Percentiles rank a stretch among this genome's conserved stretches.
These are phyloP conservation scores for Sinohyriopsis cumingii DNA, from an alignment of 2,888 invertebrate genomes.

Conservation along the genomic window DNA sequence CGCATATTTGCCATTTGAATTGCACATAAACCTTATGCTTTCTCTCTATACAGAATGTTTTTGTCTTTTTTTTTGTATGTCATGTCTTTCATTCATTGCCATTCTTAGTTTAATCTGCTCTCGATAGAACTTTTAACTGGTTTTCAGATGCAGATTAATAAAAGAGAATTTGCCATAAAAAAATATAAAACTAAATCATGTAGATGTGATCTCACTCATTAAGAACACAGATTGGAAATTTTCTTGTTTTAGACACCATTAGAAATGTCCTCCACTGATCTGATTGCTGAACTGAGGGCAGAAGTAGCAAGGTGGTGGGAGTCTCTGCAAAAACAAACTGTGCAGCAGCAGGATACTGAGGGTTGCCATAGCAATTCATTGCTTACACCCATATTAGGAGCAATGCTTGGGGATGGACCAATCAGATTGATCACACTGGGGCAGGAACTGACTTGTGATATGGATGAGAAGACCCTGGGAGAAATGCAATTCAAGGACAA, in stretches of 20 bases:
- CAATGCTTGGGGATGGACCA: constrained; percentile 86
- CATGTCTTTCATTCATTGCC: too few species aligned
- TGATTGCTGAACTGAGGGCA: constrained; percentile 91
- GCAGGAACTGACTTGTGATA: constrained; percentile 92
- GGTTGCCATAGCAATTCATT: constrained; percentile 49
- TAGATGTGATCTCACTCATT: too few species aligned
- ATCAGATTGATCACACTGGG: constrained; percentile 91
- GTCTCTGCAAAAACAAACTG: constrained; percentile 65
- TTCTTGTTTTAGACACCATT: constrained; percentile 77
- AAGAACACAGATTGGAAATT: not conserved
- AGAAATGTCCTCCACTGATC: constrained; percentile 87
- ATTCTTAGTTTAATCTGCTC: too few species aligned
- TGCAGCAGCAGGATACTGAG: constrained; percentile 55
- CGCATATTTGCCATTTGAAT: too few species aligned
- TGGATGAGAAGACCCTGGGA: constrained; percentile 90
- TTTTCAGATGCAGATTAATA: too few species aligned
- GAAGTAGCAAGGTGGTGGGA: constrained; percentile 98
- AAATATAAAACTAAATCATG: too few species aligned
- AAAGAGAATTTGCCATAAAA: too few species aligned
- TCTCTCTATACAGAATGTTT: too few species aligned
- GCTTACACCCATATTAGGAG: constrained; percentile 77
- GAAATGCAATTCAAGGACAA: constrained; percentile 96
- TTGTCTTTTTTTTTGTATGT: too few species aligned
- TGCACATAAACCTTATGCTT: too few species aligned
- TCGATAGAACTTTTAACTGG: too few species aligned